A percentile compares a stretch with the other conserved stretches of the same genome.
phyloP scores from a whole-genome alignment of 2,888 invertebrate species.

The Amiota minor region DNA sequence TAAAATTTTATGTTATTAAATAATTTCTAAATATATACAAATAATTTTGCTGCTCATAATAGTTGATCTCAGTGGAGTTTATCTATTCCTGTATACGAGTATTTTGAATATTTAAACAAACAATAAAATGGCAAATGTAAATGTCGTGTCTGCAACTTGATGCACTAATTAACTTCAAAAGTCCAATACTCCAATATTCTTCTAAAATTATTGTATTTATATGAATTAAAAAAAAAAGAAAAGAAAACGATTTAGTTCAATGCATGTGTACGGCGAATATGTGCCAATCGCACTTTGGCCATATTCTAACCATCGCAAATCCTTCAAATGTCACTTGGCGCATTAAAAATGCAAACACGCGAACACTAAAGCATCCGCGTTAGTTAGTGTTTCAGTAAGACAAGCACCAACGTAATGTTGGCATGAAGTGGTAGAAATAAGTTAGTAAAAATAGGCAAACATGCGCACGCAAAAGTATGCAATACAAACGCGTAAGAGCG shows the following conservation, averaged over 20 bases:
- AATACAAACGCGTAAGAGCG: neutral
- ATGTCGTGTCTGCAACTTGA: neutral
- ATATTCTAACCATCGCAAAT: too few relatives aligned
- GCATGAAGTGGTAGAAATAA: neutral
- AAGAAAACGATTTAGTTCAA: neutral
- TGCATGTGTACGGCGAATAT: neutral
- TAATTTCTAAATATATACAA: too few relatives aligned
- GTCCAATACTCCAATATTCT: too few relatives aligned
- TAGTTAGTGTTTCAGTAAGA: neutral
- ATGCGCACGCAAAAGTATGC: conserved; percentile 13
- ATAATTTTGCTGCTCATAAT: too few relatives aligned
- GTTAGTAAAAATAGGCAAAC: neutral
- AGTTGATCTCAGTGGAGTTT: too few relatives aligned
- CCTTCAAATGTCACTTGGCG: neutral
- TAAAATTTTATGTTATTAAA: too few relatives aligned
- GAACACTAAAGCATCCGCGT: neutral
- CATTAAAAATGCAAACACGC: conserved; percentile 23
- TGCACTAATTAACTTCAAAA: too few relatives aligned
- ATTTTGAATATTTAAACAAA: too few relatives aligned
- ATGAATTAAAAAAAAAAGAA: too few relatives aligned
- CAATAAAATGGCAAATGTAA: neutral
- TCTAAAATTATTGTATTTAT: too few relatives aligned
- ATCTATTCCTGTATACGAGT: too few relatives aligned
- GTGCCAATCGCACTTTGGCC: neutral
- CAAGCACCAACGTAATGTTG: neutral